Base-by-base conservation (phyloP, 2,888 invertebrate species). In the Cheilosia pagana region DNA sequence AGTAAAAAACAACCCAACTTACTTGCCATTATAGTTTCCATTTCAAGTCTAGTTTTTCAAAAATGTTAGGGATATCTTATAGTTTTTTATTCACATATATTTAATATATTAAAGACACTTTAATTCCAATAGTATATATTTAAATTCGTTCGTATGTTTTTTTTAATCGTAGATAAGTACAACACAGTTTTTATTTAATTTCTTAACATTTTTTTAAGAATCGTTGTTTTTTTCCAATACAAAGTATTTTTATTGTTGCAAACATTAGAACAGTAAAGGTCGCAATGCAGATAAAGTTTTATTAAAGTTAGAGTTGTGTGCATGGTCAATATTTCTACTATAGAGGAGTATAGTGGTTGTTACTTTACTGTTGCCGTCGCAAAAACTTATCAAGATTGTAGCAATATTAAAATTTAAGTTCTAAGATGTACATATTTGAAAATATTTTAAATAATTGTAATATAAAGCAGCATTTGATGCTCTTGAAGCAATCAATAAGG, bases 71-170 rank as follows among this genome's bases (percentile, higher is more conserved):
- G 48, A 45, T 59, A 35, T 23, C 23, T 23, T n/a, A 19, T 12
- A 23, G 7, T 28, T 28, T 63, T 43, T 23, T 31, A n/a, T 25
- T 59, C 7, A 25, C 52, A 12, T n/a, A 41, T 59, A 16, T 59
- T 39, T 21, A 28, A 23, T 57, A 59, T 63, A 63, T 50, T 50
- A 59, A 71, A 71, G 70, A 71, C 70, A 71, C 70, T 59, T 71
- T 71, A 71, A 59, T 28, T 70, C 35, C 35, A 35, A 57, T 57
- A 57, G 50, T 50, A 39, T 71, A 59, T 50, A 71, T 57, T 57
- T 71, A 71, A 71, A 71, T 71, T 71, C 70, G 70, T 71, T 71
- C 25, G 41, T 59, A 43, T 59, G 31, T 43, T 48, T 59, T 16
- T 48, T 31, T 50, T 10, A 28, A 28, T 39, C 35, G 50, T 59